These are phyloP conservation scores for Ryuthela nishihirai DNA, from an alignment of 2,888 invertebrate genomes.

Conservation along the genomic window DNA sequence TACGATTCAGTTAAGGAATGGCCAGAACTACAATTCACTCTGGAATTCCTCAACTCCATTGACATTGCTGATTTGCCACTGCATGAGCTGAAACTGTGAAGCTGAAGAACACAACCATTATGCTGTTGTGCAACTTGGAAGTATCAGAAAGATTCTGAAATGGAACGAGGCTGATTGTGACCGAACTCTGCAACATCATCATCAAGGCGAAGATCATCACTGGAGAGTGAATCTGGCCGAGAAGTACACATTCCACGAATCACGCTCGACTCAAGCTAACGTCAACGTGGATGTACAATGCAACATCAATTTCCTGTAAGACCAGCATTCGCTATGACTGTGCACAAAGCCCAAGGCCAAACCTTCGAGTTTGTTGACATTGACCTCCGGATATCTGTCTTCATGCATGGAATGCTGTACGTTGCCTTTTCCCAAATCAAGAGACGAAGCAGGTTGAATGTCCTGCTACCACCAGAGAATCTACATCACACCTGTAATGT, in stretches of 20 bases:
- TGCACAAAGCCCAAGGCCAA: slow-evolving; percentile 42
- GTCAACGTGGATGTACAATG: slow-evolving; percentile 30
- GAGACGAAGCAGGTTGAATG: neutral
- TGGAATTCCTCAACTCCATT: neutral
- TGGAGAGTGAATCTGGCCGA: too few species aligned
- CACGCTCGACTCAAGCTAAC: slow-evolving; percentile 8
- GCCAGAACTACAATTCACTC: neutral
- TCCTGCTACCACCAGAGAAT: neutral
- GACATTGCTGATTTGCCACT: neutral
- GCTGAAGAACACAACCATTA: neutral
- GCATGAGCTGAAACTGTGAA: neutral
- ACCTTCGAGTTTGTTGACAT: slow-evolving; percentile 32
- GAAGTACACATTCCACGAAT: slow-evolving; percentile 41
- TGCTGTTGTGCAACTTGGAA: neutral
- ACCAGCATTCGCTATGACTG: slow-evolving; percentile 39
- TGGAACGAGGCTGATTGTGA: neutral
- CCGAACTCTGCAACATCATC: neutral
- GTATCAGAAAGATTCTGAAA: neutral
- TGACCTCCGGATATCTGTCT: slow-evolving; percentile 27
- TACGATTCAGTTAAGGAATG: neutral
- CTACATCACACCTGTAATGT: neutral
- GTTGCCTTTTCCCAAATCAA: slow-evolving; percentile 41
- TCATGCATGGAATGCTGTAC: slow-evolving; percentile 46
- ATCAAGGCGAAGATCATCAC: neutral
- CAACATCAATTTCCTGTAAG: slow-evolving; percentile 21